Conservation (phyloP, 1,140 invertebrate genomes). For the Drosophila nikananu region DNA sequence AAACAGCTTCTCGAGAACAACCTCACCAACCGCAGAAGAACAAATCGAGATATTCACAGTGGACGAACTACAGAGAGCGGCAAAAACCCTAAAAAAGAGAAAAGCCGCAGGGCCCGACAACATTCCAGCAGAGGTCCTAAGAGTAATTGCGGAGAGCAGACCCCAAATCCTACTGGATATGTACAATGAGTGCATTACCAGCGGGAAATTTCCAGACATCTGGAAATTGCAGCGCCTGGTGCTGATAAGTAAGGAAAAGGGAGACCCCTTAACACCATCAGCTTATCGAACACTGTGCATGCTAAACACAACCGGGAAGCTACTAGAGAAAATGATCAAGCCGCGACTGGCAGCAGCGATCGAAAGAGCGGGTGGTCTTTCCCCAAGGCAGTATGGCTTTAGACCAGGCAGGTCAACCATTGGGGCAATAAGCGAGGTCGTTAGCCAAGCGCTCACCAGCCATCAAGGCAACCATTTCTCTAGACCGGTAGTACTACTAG, state of each 20-base stretch:
- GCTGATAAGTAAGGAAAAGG: background rate
- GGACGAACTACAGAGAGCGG: background rate
- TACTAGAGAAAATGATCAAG: too few species aligned
- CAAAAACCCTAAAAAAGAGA: background rate
- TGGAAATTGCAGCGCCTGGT: background rate
- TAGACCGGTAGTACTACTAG: too few species aligned
- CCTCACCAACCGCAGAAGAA: too few species aligned
- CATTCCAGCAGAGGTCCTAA: background rate
- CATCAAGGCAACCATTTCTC: too few species aligned
- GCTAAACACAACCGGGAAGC: too few species aligned
- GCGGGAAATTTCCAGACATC: background rate
- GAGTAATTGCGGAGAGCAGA: background rate
- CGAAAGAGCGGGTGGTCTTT: too few species aligned
- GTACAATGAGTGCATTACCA: background rate
- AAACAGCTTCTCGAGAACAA: background rate
- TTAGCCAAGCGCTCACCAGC: too few species aligned
- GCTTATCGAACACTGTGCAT: slow-evolving; percentile 1
- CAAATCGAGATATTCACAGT: background rate
- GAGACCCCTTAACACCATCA: background rate
- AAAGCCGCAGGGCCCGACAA: background rate
- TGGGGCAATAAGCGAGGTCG: too few species aligned
- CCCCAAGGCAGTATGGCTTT: too few species aligned
- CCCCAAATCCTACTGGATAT: background rate
- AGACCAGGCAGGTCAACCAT: too few species aligned
- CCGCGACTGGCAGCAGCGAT: too few species aligned